These are phyloP conservation scores for Mayetiola destructor DNA, from an alignment of 2,888 invertebrate species.

Conservation along the genomic window DNA sequence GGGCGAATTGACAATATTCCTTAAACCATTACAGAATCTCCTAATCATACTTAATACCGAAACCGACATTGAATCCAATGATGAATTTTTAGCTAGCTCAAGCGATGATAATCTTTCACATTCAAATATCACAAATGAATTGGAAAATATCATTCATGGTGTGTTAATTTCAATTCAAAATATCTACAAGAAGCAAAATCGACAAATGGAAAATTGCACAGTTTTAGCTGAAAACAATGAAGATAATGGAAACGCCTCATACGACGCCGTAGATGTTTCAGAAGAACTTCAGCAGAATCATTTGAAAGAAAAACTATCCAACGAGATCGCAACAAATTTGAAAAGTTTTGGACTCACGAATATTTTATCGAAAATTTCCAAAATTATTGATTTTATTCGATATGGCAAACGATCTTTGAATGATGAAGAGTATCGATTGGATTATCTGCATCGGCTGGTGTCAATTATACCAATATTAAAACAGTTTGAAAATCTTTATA, in stretches of 20 bases:
- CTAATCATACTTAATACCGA: not conserved
- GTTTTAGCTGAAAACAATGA: not conserved
- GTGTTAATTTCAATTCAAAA: conserved; percentile 44
- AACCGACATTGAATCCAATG: not conserved
- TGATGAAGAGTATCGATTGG: conserved; percentile 22
- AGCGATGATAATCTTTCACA: not conserved
- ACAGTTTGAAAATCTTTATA: conserved; percentile 57
- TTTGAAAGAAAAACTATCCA: conserved; percentile 49
- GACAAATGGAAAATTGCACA: conserved; percentile 21
- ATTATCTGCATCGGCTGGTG: conserved; percentile 22
- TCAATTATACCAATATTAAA: conserved; percentile 51
- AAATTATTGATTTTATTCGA: conserved; percentile 35
- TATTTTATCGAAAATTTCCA: conserved; percentile 34
- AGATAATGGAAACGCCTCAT: conserved; percentile 14
- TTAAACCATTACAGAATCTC: not conserved
- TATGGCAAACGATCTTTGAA: conserved; percentile 31
- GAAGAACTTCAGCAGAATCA: conserved; percentile 46
- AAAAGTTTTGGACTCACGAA: conserved; percentile 41
- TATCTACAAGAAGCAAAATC: conserved; percentile 39
- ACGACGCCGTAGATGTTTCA: conserved; percentile 26
- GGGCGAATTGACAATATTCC: not conserved
- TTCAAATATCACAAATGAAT: conserved; percentile 26
- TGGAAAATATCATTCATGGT: conserved; percentile 38
- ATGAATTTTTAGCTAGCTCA: not conserved
- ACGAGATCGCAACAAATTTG: conserved; percentile 47